Base-by-base conservation (phyloP, 2,888 invertebrate species). In the Litoditis marina region DNA sequence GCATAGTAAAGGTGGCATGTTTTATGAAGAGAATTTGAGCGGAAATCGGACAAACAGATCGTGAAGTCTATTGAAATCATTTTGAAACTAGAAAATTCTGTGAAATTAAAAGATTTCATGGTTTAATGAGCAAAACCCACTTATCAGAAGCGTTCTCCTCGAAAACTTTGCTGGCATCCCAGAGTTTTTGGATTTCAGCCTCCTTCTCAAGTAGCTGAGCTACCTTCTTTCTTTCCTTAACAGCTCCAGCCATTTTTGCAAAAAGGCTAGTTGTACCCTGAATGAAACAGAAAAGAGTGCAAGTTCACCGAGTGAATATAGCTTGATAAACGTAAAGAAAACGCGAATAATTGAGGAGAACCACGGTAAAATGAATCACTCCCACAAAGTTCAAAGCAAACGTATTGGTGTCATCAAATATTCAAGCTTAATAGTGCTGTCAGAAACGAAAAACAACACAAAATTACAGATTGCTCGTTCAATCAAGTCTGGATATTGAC, bases 151-250 rank as follows among this genome's bases (percentile, higher is more conserved):
- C 92, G 86, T 96, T 89, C 56, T 87, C 85, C 85, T 96, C 92
- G 84, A 90, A 91, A 1, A 89, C 87, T 81, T 90, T 91, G 60
- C 89, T 89, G 22, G 86, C 84, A 44, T 90, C 89, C 98, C 98
- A 98, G 84, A 88, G 88, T 64, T 88, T 86, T 84, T 96, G 96
- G 16, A 94, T 89, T 68, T 89, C 88, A 65, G 86, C 87, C 83
- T 99, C 96, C 73, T 65, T 66, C 32, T 73, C 72, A 22, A 66
- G 60, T 28, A 68, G 64, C 27, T 65, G 63, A 22, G 66, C 65
- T 6, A 74, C 74, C 67, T 74, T 74, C 63, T 71, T 74, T 39
- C 74, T 59, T 52, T 74, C 74, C 51, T 74, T 68, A 8, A 32
- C 52, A 4, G 53, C 54, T 50, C 63, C 65, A 52, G 68, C 64